phyloP scores from a whole-genome alignment of 2,888 invertebrate genomes.

The Cremastobaeus sp. region DNA sequence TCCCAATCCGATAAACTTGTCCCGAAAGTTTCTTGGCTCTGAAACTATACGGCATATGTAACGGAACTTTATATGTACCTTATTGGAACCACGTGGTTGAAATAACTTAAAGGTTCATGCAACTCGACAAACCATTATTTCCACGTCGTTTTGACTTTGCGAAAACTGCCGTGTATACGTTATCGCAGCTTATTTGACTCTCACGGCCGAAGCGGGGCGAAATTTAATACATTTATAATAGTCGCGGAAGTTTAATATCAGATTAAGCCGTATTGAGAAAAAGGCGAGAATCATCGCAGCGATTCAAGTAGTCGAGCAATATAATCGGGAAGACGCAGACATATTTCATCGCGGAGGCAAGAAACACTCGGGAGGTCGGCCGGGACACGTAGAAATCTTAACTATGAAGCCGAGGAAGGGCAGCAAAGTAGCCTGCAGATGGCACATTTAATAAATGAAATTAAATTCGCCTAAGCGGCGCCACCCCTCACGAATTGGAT shows the following conservation, averaged over 20 bases:
- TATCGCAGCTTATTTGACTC: conserved; percentile 34
- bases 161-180: conserved; percentile 30
- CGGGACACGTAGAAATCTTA: conserved; percentile 54
- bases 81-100: conserved; percentile 52
- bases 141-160: conserved; percentile 41
- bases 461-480: conserved; percentile 60
- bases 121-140: conserved; percentile 56
- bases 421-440: conserved; percentile 59
- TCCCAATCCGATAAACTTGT: conserved; percentile 55
- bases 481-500: conserved; percentile 55
- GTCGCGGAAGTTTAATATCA: conserved; percentile 10
- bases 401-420: conserved; percentile 44
- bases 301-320: conserved; percentile 16
- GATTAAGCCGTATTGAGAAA: conserved; percentile 24
- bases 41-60: conserved; percentile 45
- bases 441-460: conserved; percentile 62
- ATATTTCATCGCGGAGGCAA: conserved; percentile 46
- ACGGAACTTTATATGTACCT: conserved; percentile 52
- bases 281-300: conserved; percentile 14
- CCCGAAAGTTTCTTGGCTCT: conserved; percentile 45
- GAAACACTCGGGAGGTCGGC: conserved; percentile 45
- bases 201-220: conserved; percentile 11
- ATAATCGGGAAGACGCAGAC: conserved; percentile 30
- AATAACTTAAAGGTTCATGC: conserved; percentile 50
- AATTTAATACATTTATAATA: conserved; percentile 24